Percentiles rank a stretch among this genome's conserved stretches.
These are phyloP conservation scores for Tortricodes alternella DNA, from an alignment of 2,888 invertebrate species.

Conservation along the genomic window DNA sequence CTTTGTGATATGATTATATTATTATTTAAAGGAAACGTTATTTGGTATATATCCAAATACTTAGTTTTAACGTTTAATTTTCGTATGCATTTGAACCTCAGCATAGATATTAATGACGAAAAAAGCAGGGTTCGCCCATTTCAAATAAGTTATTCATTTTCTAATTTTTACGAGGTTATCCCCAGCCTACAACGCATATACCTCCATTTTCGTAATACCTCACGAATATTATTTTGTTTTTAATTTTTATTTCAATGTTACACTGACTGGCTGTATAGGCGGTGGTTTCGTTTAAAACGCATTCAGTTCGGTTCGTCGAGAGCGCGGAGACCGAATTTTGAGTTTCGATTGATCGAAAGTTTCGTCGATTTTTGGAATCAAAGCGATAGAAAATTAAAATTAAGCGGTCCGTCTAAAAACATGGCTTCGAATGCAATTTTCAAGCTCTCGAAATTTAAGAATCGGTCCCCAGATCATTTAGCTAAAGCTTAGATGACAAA, in stretches of 20 bases:
- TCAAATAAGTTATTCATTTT: constrained; percentile 36
- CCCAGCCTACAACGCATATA: constrained; percentile 56
- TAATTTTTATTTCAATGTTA: constrained; percentile 77
- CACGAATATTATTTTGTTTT: constrained; percentile 77
- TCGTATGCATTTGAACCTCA: constrained; percentile 52
- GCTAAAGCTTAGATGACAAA: constrained; percentile 68
- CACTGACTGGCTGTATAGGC: constrained; percentile 50
- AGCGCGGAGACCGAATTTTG: too few species aligned
- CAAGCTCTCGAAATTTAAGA: constrained; percentile 45
- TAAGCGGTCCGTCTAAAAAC: too few species aligned
- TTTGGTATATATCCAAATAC: constrained; percentile 58
- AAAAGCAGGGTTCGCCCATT: constrained; percentile 44
- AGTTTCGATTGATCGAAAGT: too few species aligned
- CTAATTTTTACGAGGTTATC: constrained; percentile 42
- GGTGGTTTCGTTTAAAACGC: constrained; percentile 43
- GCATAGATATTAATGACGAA: constrained; percentile 41
- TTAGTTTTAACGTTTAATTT: constrained; percentile 55
- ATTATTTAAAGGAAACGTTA: constrained; percentile 65
- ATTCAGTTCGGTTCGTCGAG: constrained; percentile 45
- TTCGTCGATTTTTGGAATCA: too few species aligned
- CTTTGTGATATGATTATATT: constrained; percentile 77
- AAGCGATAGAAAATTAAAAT: too few species aligned
- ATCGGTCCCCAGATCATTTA: constrained; percentile 58
- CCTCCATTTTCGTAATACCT: constrained; percentile 75
- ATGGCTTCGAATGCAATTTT: too few species aligned